Percentiles rank a stretch among this genome's conserved stretches.
Conservation (phyloP, 2,113 vertebrate genomes). For the Myrmecophaga tridactyla region DNA sequence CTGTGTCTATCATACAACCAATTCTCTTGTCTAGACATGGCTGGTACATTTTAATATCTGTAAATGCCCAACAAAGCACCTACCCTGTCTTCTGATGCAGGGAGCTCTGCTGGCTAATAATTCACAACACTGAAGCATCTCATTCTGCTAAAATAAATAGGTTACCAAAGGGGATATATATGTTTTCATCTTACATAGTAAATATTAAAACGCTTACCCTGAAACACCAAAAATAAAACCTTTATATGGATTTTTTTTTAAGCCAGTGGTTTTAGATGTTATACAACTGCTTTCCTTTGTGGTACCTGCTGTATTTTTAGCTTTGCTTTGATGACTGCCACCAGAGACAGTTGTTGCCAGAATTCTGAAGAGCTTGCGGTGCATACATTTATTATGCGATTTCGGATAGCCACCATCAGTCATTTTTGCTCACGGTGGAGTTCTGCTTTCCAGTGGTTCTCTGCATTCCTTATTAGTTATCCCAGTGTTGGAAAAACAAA, state of each 20-base stretch:
- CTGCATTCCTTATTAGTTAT: not conserved
- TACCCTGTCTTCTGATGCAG: not conserved
- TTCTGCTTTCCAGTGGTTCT: fast-evolving
- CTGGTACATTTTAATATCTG: not conserved
- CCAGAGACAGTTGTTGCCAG: conserved; percentile 62
- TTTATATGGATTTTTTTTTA: not conserved
- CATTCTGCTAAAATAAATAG: not conserved
- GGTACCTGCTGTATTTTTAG: conserved; percentile 62
- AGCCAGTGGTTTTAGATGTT: not conserved
- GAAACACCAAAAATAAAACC: not conserved
- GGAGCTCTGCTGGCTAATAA: not conserved
- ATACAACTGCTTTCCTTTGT: conserved; percentile 47
- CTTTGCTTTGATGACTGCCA: conserved; percentile 54
- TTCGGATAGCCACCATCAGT: conserved; percentile 12
- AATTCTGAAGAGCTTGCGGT: conserved; percentile 6
- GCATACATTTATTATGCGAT: conserved; percentile 29
- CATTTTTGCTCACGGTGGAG: not conserved
- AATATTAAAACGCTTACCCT: not conserved
- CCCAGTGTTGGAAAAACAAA: conserved; percentile 30
- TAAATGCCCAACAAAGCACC: not conserved
- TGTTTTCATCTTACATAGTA: not conserved
- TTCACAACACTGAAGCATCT: not conserved
- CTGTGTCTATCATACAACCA: not conserved
- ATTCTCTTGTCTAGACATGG: not conserved
- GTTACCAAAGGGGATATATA: not conserved